Percentiles rank a stretch among this genome's conserved stretches.
phyloP scores from a whole-genome alignment of 2,888 invertebrate genomes.

The Hypomecis punctinalis region DNA sequence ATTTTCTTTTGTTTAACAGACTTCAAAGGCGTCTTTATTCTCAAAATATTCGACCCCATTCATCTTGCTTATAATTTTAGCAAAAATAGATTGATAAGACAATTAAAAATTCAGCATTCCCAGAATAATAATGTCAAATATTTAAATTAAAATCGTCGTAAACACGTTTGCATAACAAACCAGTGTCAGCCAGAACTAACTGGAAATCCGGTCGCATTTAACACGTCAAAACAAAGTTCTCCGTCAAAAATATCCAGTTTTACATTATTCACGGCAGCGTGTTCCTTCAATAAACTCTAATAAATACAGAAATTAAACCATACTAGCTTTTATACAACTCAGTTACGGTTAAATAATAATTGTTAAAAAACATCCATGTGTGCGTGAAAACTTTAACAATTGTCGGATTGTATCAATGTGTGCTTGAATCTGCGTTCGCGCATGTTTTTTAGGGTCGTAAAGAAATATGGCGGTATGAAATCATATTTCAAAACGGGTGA shows the following conservation, averaged over 20 bases:
- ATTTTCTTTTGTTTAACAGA: too few relatives aligned
- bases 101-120: not conserved
- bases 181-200: constrained; percentile 27
- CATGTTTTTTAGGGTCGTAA: constrained; percentile 52
- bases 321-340: constrained; percentile 57
- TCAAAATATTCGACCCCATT: too few relatives aligned
- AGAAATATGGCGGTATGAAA: constrained; percentile 81
- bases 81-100: too few relatives aligned
- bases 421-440: constrained; percentile 53
- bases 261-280: constrained; percentile 58
- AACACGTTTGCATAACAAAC: constrained; percentile 11
- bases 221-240: constrained; percentile 67
- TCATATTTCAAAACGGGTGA: constrained; percentile 83
- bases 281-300: constrained; percentile 43
- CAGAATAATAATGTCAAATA: not conserved
- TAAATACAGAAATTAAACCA: constrained; percentile 52
- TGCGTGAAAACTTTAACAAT: constrained; percentile 40
- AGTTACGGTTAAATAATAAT: constrained; percentile 57
- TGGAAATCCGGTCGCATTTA: constrained; percentile 55
- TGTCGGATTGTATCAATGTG: constrained; percentile 40
- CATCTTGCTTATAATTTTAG: not conserved
- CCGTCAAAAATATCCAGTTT: constrained; percentile 47
- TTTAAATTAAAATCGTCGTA: not conserved
- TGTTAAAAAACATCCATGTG: constrained; percentile 28
- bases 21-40: too few relatives aligned